These are phyloP conservation scores for Amblyornis subalaris DNA, from an alignment of 2,113 vertebrate species.

Conservation along the genomic window DNA sequence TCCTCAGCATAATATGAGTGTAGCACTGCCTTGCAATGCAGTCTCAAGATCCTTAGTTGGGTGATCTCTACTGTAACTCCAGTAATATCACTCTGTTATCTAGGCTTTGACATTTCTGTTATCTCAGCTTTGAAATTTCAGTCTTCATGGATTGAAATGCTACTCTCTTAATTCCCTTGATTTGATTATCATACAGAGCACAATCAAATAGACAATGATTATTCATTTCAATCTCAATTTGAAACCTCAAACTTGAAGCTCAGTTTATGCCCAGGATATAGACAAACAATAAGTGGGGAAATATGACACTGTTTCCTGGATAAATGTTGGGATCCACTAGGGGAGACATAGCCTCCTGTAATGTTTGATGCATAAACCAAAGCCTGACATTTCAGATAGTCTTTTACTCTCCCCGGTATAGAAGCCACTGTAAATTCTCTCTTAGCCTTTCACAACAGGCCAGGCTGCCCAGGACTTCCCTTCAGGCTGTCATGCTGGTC, in stretches of 20 bases:
- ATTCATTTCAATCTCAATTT: neutral
- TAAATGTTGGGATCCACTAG: neutral
- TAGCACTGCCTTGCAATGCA: neutral
- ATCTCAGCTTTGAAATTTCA: neutral
- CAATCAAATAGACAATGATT: neutral
- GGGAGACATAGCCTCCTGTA: neutral
- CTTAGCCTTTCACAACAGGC: neutral
- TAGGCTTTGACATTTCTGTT: neutral
- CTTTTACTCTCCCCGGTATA: neutral
- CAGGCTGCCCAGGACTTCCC: neutral
- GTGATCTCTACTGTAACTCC: neutral
- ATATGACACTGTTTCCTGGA: neutral
- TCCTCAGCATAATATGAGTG: neutral
- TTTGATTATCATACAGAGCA: neutral
- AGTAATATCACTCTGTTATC: neutral
- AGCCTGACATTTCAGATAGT: neutral
- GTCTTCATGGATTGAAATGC: neutral
- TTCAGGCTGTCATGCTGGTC: neutral
- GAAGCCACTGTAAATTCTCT: neutral
- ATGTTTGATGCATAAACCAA: neutral
- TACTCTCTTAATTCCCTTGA: neutral
- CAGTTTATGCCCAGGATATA: accelerated
- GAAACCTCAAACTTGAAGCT: neutral
- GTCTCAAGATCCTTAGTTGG: neutral
- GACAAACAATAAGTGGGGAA: neutral